Evolutionary conservation across 2,797 vertebrate species (phyloP).

Genomic region (Aplochiton taeniatus): DNA sequence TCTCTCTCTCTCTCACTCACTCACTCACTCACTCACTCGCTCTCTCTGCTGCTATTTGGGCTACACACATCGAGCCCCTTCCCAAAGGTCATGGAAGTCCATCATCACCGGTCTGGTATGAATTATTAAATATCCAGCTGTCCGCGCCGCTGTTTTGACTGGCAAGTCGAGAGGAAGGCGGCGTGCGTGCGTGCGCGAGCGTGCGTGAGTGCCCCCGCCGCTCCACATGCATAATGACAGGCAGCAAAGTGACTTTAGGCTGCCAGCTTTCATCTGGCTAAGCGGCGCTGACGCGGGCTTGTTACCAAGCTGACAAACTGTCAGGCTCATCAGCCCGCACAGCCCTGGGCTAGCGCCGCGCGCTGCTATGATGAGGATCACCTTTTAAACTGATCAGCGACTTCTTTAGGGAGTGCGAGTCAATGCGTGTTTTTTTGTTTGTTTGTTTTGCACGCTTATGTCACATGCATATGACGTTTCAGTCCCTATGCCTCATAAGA

Average conservation of each 20-base stretch:
- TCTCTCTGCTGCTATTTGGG: conserved; percentile 28
- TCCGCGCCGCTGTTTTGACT: conserved; percentile 43
- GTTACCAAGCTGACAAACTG: conserved; percentile 64
- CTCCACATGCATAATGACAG: conserved; percentile 45
- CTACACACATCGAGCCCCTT: conserved; percentile 30
- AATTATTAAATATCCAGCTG: conserved; percentile 67
- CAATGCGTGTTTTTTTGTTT: not conserved
- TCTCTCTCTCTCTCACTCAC: no score
- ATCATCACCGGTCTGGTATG: conserved; percentile 39
- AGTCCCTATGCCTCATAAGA: no score
- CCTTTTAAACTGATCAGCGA: conserved; percentile 60
- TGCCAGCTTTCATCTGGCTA: conserved; percentile 63
- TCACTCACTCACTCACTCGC: not conserved
- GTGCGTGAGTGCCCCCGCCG: conserved; percentile 3
- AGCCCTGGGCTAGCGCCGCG: conserved; percentile 43
- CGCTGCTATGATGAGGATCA: conserved; percentile 53
- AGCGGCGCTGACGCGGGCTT: conserved; percentile 62
- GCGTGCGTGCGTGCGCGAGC: not conserved
- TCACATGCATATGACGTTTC: no score
- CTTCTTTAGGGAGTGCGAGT: conserved; percentile 36
- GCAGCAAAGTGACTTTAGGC: conserved; percentile 54
- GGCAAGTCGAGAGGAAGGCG: conserved; percentile 21
- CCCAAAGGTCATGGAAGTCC: conserved; percentile 30
- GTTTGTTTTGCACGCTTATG: not conserved
- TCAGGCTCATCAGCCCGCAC: conserved; percentile 60